A percentile compares a stretch with the other conserved stretches of the same genome.
Conservation (phyloP, 2,113 vertebrate genomes). For the Rhineura floridana region DNA sequence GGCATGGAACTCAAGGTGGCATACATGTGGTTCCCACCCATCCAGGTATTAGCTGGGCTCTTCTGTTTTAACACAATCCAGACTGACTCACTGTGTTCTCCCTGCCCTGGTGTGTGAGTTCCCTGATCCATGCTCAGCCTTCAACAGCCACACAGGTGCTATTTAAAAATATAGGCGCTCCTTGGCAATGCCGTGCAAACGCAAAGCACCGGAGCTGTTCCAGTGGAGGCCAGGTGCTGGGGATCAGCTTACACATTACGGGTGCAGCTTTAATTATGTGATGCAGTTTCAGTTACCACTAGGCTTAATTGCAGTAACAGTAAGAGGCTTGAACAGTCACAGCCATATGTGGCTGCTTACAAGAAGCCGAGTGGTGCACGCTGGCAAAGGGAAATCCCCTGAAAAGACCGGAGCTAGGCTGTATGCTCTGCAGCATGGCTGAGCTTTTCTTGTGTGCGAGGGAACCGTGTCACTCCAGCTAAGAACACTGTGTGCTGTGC, state of each 20-base stretch:
- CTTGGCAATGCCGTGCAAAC: not conserved
- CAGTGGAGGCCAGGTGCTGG: not conserved
- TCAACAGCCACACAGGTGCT: accelerated
- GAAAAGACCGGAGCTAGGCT: not conserved
- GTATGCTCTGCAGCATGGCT: not conserved
- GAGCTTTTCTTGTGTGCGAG: conserved; percentile 17
- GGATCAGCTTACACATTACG: conserved; percentile 5
- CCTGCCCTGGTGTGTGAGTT: not conserved
- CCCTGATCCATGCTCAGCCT: not conserved
- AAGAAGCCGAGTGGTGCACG: conserved; percentile 27
- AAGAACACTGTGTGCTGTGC: not conserved
- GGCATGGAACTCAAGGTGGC: not conserved
- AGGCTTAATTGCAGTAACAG: conserved; percentile 43
- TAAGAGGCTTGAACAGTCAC: conserved; percentile 7
- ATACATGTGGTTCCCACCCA: not conserved
- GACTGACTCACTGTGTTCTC: accelerated
- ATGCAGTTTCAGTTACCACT: conserved; percentile 40
- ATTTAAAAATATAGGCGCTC: not conserved
- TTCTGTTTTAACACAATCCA: not conserved
- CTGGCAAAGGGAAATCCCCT: conserved; percentile 52
- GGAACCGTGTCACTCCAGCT: not conserved
- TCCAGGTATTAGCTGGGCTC: not conserved
- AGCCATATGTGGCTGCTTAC: conserved; percentile 35
- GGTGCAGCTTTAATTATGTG: conserved; percentile 6
- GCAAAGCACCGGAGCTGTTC: no score